Percentiles rank a stretch among this genome's conserved stretches.
Conservation (phyloP, 2,113 vertebrate species). For the Panthera uncia region DNA sequence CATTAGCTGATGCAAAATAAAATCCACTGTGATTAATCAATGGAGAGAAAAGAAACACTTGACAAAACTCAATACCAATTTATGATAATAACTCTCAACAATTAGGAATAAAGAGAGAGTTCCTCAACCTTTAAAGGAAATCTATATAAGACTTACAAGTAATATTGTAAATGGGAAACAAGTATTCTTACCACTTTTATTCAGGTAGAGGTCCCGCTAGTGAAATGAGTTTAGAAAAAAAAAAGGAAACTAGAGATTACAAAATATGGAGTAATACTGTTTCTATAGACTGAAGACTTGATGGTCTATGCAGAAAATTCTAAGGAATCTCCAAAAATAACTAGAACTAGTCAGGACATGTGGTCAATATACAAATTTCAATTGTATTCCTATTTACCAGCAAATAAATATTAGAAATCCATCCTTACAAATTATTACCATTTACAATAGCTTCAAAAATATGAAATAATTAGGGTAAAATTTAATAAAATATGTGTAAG, state of each 20-base stretch:
- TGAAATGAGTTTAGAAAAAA: neutral
- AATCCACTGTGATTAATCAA: neutral
- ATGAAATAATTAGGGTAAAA: neutral
- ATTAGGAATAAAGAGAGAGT: neutral
- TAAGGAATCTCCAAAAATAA: neutral
- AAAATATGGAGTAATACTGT: neutral
- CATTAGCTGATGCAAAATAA: neutral
- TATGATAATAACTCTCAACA: neutral
- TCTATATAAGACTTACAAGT: neutral
- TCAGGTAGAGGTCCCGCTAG: neutral
- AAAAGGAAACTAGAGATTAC: neutral
- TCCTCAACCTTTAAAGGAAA: neutral
- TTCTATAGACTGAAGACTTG: neutral
- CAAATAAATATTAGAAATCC: neutral
- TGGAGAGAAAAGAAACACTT: neutral
- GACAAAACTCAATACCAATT: neutral
- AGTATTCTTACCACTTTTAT: neutral
- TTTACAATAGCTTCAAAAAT: neutral
- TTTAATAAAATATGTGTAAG: neutral
- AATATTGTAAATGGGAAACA: neutral
- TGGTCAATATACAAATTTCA: neutral
- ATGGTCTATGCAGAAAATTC: neutral
- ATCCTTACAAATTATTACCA: neutral
- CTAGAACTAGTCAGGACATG: neutral
- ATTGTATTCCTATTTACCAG: neutral